Conservation (phyloP, 2,888 invertebrate genomes). For the Galeopsomyia nigrocyanea region DNA sequence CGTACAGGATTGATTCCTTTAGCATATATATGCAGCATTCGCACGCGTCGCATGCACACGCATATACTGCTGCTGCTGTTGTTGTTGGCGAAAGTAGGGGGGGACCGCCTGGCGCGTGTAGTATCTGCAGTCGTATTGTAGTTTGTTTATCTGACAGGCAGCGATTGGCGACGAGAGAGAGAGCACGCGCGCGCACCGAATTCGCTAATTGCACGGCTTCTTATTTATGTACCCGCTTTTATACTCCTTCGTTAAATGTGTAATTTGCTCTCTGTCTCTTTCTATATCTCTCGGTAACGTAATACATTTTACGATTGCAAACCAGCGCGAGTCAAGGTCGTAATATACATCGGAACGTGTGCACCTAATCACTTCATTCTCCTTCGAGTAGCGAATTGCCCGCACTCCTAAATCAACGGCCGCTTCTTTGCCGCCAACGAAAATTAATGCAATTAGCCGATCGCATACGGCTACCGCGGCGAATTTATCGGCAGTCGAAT, state of each 20-base stretch:
- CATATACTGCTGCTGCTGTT: neutral
- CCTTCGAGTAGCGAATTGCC: neutral
- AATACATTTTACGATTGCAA: neutral
- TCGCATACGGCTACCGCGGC: conserved; percentile 29
- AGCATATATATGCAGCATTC: neutral
- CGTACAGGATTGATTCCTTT: conserved; percentile 28
- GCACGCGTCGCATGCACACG: neutral
- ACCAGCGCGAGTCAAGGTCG: no score
- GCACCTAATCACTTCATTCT: neutral
- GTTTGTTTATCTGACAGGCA: conserved; percentile 42
- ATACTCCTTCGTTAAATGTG: no score
- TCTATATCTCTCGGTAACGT: conserved; percentile 8
- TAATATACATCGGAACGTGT: neutral
- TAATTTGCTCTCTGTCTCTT: neutral
- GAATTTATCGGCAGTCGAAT: conserved; percentile 38
- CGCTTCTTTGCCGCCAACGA: neutral
- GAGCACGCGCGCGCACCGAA: conserved; percentile 56
- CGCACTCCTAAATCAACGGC: conserved; percentile 25
- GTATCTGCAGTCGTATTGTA: conserved; percentile 30
- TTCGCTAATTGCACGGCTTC: conserved; percentile 52
- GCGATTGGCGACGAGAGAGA: conserved; percentile 52
- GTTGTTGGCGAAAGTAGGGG: neutral
- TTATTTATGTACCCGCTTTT: neutral
- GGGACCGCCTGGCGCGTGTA: conserved; percentile 34
- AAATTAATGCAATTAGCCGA: conserved; percentile 45